These are phyloP conservation scores for Brachionus paranguensis DNA, from an alignment of 1,140 invertebrate species.

Conservation along the genomic window DNA sequence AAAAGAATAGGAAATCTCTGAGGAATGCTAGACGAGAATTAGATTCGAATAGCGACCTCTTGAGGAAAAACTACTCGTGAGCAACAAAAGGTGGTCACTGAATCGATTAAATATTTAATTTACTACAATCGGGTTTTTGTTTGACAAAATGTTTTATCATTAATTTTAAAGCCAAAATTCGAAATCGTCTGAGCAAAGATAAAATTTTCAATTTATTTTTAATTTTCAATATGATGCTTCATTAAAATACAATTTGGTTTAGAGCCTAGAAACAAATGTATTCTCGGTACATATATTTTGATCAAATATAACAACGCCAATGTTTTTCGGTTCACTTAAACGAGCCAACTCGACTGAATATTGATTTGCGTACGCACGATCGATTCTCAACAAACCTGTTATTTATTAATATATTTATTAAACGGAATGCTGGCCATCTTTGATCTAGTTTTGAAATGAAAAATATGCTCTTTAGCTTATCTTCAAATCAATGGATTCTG, in stretches of 20 bases:
- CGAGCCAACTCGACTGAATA: not conserved
- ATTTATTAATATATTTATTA: not conserved
- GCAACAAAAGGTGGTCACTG: not conserved
- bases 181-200: not conserved
- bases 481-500: not conserved
- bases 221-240: slow-evolving; percentile 12
- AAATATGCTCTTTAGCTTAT: not conserved
- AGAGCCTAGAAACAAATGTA: not conserved
- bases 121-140: not conserved
- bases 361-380: not conserved
- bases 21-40: not conserved
- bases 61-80: not conserved
- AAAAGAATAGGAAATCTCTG: not conserved
- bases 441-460: not conserved
- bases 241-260: slow-evolving; percentile 6
- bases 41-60: not conserved
- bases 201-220: not conserved
- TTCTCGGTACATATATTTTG: not conserved
- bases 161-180: not conserved
- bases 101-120: not conserved
- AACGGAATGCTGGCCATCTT: not conserved
- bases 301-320: not conserved
- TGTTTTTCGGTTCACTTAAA: slow-evolving; percentile 22
- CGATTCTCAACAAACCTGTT: slow-evolving; percentile 7
- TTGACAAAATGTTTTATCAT: not conserved